Base-by-base conservation (phyloP, 2,113 vertebrate species). In the Apaloderma vittatum region DNA sequence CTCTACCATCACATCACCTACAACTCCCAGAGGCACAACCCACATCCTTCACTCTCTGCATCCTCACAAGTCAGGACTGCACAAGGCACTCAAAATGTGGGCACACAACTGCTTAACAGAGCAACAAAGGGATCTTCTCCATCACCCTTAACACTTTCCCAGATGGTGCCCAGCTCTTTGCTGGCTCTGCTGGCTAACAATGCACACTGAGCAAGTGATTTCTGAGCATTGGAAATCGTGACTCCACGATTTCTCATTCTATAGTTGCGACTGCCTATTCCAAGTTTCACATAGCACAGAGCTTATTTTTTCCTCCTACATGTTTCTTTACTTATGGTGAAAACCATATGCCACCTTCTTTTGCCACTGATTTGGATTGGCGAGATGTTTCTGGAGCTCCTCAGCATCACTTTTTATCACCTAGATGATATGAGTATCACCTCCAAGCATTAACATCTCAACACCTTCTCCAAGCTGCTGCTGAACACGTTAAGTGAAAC, bases 81-180 rank as follows among this genome's bases (percentile, higher is more conserved):
- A 63, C 43, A 23, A 43, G 2, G 12, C 11, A 32, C 32, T 45
- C 1, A 1, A 27, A 63, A 45, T 0, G 0, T 4, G 9, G 15
- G 22, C 24, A 22, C 16, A 13, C 34, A 26, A 62, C n/a, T 65
- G 51, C 45, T 79, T 48, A 30, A n/a, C 12, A 30, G 27, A 40
- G n/a, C 14, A 8, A 17, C 34, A 34, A 34, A 34, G 22, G 15
- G 18, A 68, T 27, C 34, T 30, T 55, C 24, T 32, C 7, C 15
- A 57, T 15, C 36, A 51, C 36, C 19, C n/a, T 26, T 11, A 24
- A 12, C 1, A 2, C 9, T 34, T 29, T 34, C 21, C 19, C 68
- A 15, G 24, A 15, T 1, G 26, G 32, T 34, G 21, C 24, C n/a
- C 4, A 8, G 40, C 18, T 24, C 43, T 34, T 21, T 29, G 20